Percentiles rank a stretch among this genome's conserved stretches.
Evolutionary conservation across 2,888 invertebrate genomes (phyloP).

Genomic region (Lymantria dispar): DNA sequence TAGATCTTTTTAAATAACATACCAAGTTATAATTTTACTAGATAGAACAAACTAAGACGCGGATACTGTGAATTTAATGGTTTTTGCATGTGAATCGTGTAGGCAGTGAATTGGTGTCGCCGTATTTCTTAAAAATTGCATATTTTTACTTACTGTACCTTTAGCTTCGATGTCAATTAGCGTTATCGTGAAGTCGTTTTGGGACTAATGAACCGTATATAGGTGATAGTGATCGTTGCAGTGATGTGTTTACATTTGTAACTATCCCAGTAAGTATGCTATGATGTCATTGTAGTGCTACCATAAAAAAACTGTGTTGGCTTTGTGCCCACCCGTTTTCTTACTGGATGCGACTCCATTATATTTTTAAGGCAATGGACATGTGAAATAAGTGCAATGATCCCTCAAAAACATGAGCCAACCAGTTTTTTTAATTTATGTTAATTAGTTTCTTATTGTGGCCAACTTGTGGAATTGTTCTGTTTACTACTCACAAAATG

Average conservation of each 20-base stretch:
- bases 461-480: constrained; percentile 20
- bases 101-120: constrained; percentile 70
- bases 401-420: constrained; percentile 64
- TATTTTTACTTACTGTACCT: constrained; percentile 42
- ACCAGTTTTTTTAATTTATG: constrained; percentile 55
- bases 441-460: constrained; percentile 43
- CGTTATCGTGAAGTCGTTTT: constrained; percentile 32
- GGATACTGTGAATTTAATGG: constrained; percentile 38
- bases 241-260: constrained; percentile 80
- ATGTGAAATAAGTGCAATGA: constrained; percentile 64
- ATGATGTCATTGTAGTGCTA: constrained; percentile 78
- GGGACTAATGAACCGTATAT: constrained; percentile 41
- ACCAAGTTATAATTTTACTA: constrained; percentile 43
- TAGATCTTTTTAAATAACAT: constrained; percentile 28
- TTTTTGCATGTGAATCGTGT: constrained; percentile 58
- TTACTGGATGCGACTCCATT: constrained; percentile 64
- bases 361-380: constrained; percentile 60
- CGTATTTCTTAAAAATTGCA: constrained; percentile 55
- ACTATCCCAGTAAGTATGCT: constrained; percentile 68
- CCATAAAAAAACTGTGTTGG: constrained; percentile 78
- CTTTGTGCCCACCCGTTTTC: constrained; percentile 81
- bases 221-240: constrained; percentile 49
- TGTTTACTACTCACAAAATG: background rate
- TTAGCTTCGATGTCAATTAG: constrained; percentile 39
- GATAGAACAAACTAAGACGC: constrained; percentile 36